Conservation (phyloP, 2,113 vertebrate genomes). For the Dromas ardeola region DNA sequence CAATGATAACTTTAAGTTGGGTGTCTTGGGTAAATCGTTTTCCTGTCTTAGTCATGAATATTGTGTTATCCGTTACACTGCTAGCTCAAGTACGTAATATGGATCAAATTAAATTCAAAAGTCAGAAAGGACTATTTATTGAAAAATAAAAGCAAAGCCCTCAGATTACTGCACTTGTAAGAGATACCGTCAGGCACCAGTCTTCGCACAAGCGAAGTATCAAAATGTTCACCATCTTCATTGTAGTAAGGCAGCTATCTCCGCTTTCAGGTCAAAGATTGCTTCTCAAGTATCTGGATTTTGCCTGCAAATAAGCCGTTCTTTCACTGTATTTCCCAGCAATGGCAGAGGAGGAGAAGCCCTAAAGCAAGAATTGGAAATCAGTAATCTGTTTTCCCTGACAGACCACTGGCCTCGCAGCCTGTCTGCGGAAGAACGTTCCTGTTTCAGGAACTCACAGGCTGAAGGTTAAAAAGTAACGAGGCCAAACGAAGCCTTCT, state of each 20-base stretch:
- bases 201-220: not conserved
- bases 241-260: not conserved
- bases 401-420: not conserved
- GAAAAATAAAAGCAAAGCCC: not conserved
- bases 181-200: rapidly evolving
- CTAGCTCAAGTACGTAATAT: not conserved
- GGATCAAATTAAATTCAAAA: not conserved
- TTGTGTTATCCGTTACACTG: not conserved
- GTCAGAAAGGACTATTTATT: not conserved
- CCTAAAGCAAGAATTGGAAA: not conserved
- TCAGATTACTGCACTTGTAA: not conserved
- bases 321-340: not conserved
- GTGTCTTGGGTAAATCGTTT: not conserved
- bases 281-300: not conserved
- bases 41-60: not conserved
- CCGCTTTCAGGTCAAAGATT: not conserved
- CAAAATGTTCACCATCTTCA: not conserved
- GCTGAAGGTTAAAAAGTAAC: not conserved
- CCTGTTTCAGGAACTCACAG: not conserved
- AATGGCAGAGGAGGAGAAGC: not conserved
- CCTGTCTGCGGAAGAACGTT: not conserved
- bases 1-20: not conserved
- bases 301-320: not conserved
- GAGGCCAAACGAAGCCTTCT: not conserved
- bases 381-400: not conserved